Evolutionary conservation across 2,113 vertebrate genomes (phyloP).

Genomic region (Neolamprologus cancellatus): DNA sequence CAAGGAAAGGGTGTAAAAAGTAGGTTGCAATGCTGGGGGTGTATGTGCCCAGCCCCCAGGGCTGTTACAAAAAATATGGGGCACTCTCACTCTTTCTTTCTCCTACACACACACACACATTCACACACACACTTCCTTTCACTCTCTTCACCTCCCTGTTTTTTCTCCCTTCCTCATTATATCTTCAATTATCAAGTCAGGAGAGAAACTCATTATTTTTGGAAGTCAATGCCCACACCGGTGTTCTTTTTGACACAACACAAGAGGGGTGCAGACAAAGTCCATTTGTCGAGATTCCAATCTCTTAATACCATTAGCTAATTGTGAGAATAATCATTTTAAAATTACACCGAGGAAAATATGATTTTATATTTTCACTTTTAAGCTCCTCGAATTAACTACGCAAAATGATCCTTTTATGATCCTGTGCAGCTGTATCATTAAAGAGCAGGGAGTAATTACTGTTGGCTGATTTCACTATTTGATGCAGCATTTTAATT

Average conservation of each 20-base stretch:
- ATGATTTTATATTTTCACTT: conserved; percentile 10
- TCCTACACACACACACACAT: not conserved
- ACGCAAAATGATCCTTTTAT: not conserved
- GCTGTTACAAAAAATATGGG: conserved; percentile 65
- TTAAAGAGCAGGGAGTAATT: conserved; percentile 16
- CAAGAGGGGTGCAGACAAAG: conserved; percentile 9
- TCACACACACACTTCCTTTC: not conserved
- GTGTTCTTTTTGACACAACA: conserved; percentile 36
- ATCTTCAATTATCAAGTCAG: conserved; percentile 60
- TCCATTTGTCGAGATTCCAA: conserved; percentile 22
- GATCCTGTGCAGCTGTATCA: not conserved
- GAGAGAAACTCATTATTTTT: conserved; percentile 55
- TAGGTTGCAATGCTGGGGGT: conserved; percentile 67
- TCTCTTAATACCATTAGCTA: conserved; percentile 42
- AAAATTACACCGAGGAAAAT: not conserved
- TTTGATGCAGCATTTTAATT: conserved; percentile 33
- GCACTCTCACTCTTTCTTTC: conserved; percentile 6
- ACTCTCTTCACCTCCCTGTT: not conserved
- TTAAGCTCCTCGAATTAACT: not conserved
- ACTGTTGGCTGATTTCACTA: not conserved
- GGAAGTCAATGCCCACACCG: conserved; percentile 13
- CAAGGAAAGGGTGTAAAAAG: conserved; percentile 45
- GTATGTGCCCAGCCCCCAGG: conserved; percentile 45
- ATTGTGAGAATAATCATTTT: conserved; percentile 32
- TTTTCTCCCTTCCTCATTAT: conserved; percentile 43